These are phyloP conservation scores for Rousettus madagascariensis DNA, from an alignment of 2,797 vertebrate species.

Conservation along the genomic window DNA sequence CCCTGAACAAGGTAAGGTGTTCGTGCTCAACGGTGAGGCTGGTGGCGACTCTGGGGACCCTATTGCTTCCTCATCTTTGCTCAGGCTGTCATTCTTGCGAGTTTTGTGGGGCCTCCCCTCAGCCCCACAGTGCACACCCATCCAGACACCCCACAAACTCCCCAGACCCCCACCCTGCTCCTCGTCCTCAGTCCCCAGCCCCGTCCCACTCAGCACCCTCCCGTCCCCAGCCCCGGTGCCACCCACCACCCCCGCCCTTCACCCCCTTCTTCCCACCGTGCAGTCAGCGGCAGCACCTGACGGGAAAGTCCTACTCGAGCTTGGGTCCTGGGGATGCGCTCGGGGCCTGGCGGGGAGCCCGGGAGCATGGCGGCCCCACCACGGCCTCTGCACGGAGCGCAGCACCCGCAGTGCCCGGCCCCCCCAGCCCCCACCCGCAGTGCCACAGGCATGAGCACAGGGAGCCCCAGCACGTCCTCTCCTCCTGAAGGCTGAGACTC, in stretches of 20 bases:
- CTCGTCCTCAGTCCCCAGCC: rapidly evolving
- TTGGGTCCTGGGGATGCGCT: rapidly evolving
- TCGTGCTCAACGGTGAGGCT: rapidly evolving
- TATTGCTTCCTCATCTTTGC: rapidly evolving
- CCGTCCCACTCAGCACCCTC: neutral
- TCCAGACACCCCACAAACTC: rapidly evolving
- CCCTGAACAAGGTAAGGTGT: constrained; percentile 81
- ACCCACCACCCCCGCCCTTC: neutral
- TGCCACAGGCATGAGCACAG: rapidly evolving
- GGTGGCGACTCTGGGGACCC: neutral
- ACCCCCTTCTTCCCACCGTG: neutral
- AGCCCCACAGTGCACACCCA: rapidly evolving
- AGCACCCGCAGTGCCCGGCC: neutral
- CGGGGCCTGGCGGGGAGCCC: neutral
- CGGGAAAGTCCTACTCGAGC: rapidly evolving
- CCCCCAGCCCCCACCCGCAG: too few relatives aligned
- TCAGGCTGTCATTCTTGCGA: neutral
- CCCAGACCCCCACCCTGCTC: too few relatives aligned
- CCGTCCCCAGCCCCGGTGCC: neutral
- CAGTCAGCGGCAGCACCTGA: rapidly evolving
- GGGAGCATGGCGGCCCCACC: rapidly evolving
- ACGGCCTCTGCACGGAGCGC: too few relatives aligned
- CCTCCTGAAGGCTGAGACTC: neutral
- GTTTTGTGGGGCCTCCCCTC: neutral
- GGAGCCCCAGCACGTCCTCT: neutral